Percentiles rank a stretch among this genome's conserved stretches.
These are phyloP conservation scores for Sus scrofa DNA, from an alignment of 2,113 vertebrate species.

Conservation along the genomic window DNA sequence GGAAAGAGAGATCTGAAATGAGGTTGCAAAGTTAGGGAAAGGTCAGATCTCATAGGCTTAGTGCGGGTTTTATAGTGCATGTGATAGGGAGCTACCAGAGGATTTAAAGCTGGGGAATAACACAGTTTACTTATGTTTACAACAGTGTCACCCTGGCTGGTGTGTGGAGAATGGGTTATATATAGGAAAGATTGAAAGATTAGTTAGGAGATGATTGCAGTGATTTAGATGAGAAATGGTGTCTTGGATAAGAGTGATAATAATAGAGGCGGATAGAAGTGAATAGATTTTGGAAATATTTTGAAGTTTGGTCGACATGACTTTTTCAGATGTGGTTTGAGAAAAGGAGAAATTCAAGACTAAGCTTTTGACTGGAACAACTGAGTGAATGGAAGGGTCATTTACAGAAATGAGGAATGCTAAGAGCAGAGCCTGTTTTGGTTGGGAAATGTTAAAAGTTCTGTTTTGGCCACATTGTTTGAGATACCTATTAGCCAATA, in stretches of 20 bases:
- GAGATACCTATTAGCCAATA: neutral
- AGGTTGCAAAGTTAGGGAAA: neutral
- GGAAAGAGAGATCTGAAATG: neutral
- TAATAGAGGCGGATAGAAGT: neutral
- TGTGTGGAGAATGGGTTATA: slow-evolving; percentile 7
- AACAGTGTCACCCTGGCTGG: neutral
- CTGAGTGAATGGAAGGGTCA: neutral
- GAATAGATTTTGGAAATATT: neutral
- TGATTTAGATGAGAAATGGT: slow-evolving; percentile 3
- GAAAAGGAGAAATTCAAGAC: neutral
- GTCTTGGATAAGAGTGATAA: neutral
- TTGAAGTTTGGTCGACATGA: neutral
- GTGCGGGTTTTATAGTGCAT: slow-evolving; percentile 8
- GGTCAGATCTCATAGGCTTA: neutral
- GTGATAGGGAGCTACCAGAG: neutral
- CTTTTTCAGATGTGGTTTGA: neutral
- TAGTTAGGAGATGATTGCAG: neutral
- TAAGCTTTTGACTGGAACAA: neutral
- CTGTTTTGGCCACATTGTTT: neutral
- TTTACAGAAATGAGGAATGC: neutral
- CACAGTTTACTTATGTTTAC: neutral
- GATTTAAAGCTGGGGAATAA: neutral
- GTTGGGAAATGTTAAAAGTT: neutral
- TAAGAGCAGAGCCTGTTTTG: neutral
- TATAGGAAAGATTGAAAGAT: slow-evolving; percentile 35